Base-by-base conservation (phyloP, 2,113 vertebrate species). In the Pangasianodon gigas region DNA sequence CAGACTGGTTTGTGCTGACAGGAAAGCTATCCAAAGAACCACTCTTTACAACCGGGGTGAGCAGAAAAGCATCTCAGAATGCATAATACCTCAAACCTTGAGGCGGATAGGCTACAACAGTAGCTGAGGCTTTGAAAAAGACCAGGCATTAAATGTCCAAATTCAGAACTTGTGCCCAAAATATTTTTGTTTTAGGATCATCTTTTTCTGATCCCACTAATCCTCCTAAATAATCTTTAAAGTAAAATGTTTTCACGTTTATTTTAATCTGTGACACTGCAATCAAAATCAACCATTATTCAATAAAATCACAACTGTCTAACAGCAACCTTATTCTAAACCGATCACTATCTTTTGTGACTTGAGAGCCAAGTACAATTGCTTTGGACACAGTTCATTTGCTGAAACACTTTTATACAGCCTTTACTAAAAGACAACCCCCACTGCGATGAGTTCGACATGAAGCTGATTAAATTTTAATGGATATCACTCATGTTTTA, bases 251-350 rank as follows among this genome's bases (percentile, higher is more conserved):
- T 2, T 46, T 46, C 0, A 11, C 2, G 46, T 77, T 77, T 11
- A 26, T 46, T 77, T 46, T 46, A 19, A 18, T 71, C 32, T 67
- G 29, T 13, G 65, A 67, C 29, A n/a, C 65, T 67, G 65, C 65
- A 67, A 67, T 67, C 29, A n/a, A 67, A n/a, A 11, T 13, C 0
- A 2, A 21, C 62, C 84, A 44, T 86, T 56, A n/a, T 85, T 41
- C 54, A 54, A 82, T 16, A 37, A 56, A 89, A 32, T 75, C 74
- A 44, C 10, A 46, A 7, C 2, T 18, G 37, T 41, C 13, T 69
- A 21, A 93, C 93, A 93, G 93, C 88, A 93, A 74, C 92, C 90
- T 48, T 52, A 71, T 88, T 90, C 29, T 13, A 87, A 93, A 93
- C 92, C 88, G 41, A 84, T 93, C 93, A 87, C 90, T 89, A 54